Base-by-base conservation (phyloP, 2,888 invertebrate species). In the Antitype chi region DNA sequence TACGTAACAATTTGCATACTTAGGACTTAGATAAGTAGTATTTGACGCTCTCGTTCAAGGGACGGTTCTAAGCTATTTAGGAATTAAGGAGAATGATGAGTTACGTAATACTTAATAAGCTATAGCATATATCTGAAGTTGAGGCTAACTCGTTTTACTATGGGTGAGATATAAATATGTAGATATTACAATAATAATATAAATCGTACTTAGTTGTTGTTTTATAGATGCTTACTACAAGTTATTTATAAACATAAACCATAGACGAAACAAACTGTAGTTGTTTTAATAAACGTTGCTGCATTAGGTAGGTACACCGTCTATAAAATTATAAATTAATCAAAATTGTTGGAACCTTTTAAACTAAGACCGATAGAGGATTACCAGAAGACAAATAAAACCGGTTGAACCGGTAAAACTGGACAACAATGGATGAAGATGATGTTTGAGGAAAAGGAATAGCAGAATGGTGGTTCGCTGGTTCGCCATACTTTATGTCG, bases 381-480 rank as follows among this genome's bases (percentile, higher is more conserved):
- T 55, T 73, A 59, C 68, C 69, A 67, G 71, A 70, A 70, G 17
- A 68, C 9, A 23, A 71, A 66, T 23, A 6, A 28, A 66, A 78
- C 76, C 60, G 68, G 84, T 81, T 38, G 2, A n/a, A 63, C 73
- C 32, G 13, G 60, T 68, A n/a, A 13, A 62, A 57, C 52, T 66
- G 8, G 32, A 70, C 32, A 59, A 76, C 81, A 81, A 78, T 70
- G 23, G 28, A 28, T 55, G 49, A 66, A 67, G 71, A 38, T 66
- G 57, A 71, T 25, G 32, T 64, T 82, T 78, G 49, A 73, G 78
- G 76, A 78, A 80, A 80, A 76, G 20, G 7, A 64, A 60, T 52
- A 1, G 70, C 69, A 74, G 70, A 64, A 49, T 64, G 32, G 25
- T 57, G 52, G 25, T 68, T 76, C 62, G 81, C 78, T 73, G 63